Base-by-base conservation (phyloP, 2,113 vertebrate species). In the Gasterosteus aculeatus region DNA sequence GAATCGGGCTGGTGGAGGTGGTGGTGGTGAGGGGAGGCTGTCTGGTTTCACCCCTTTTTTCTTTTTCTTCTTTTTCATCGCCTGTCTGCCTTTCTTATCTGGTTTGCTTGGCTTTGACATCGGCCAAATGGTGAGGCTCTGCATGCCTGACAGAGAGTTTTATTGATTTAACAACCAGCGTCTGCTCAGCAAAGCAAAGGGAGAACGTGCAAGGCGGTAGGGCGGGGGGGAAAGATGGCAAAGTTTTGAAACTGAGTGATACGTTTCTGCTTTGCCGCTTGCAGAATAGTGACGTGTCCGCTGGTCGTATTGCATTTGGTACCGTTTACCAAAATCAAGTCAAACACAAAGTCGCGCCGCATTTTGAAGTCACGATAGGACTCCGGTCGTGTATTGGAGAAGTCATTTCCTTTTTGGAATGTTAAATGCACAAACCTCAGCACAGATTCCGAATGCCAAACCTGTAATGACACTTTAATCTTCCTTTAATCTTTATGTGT, bases 51-150 rank as follows among this genome's bases (percentile, higher is more conserved):
- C 90, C 82, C 87, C 84, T 83, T 68, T 86, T 83, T 26, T 90
- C 88, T 83, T 75, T 64, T 47, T 69, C 67, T 71, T 72, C 66
- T 72, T 60, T 92, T 83, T 81, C 93, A 94, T 93, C 92, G 92
- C 93, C 86, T 88, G 75, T 83, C 91, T 92, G 87, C 88, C 86
- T 93, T 90, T 93, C 91, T 92, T 93, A 94, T 97, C 96, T 94
- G 95, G 96, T 97, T 97, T 97, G 95, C 97, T 96, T 96, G 95
- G 96, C 95, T 96, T 95, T 98, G 96, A 97, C 96, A 96, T 95
- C 95, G 94, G 95, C 96, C 97, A 96, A 97, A 96, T 96, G 96
- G 96, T 93, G 92, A 93, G 95, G 95, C 94, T 86, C 95, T 92
- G 93, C 90, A 89, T 94, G 95, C 94, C 95, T 97, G 96, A 96